Evolutionary conservation across 1,140 invertebrate species (phyloP).

Genomic region (Chlorops oryzae): DNA sequence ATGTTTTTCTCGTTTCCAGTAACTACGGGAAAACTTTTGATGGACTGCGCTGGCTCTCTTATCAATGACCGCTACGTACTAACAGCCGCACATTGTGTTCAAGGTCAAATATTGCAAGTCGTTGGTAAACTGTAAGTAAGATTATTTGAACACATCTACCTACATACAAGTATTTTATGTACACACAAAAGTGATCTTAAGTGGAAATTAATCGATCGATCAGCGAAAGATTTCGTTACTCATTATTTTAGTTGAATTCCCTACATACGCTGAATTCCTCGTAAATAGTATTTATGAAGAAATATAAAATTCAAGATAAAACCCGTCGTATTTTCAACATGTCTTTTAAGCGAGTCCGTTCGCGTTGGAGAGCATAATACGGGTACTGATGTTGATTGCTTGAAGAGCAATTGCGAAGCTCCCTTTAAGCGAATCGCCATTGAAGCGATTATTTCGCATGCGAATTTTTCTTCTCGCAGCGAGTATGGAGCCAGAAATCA

Average conservation of each 20-base stretch:
- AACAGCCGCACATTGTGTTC: constrained; percentile 61
- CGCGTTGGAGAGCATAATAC: constrained; percentile 49
- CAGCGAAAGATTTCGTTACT: no score
- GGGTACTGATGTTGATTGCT: constrained; percentile 41
- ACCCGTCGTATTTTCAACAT: no score
- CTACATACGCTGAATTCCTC: no score
- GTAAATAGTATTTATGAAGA: no score
- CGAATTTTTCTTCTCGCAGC: no score
- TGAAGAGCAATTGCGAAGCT: constrained; percentile 19
- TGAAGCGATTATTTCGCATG: constrained; percentile 40
- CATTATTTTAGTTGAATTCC: no score
- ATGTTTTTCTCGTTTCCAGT: constrained; percentile 1
- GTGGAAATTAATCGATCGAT: no score
- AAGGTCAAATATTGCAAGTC: constrained; percentile 41
- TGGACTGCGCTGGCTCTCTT: constrained; percentile 52
- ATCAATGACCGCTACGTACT: constrained; percentile 52
- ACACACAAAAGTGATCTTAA: no score
- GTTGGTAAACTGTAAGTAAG: constrained; percentile 50
- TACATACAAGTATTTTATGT: no score
- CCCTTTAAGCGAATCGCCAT: constrained; percentile 7
- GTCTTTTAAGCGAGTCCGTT: constrained; percentile 26
- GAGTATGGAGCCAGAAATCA: constrained; percentile 14
- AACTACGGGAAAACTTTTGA: constrained; percentile 18
- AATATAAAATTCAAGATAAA: no score
- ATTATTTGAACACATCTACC: not conserved